These are phyloP conservation scores for Lacerta agilis DNA, from an alignment of 2,797 vertebrate species.

Conservation along the genomic window DNA sequence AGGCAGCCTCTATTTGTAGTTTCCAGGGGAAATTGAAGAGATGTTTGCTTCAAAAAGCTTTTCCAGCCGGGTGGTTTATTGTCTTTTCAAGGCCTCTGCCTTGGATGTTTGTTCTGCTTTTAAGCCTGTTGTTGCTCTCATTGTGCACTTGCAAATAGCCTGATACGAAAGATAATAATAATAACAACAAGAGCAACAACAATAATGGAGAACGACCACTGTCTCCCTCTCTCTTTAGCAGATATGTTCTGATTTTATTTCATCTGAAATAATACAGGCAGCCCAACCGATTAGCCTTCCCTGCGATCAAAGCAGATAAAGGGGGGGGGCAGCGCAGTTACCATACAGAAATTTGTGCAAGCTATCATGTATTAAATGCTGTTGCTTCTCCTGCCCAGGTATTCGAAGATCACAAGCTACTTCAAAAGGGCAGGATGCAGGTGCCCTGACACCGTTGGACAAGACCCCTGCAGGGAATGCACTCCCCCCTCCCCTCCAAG, in stretches of 20 bases:
- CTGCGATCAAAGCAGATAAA: background rate
- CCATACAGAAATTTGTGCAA: background rate
- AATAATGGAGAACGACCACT: background rate
- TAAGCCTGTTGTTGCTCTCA: too few relatives aligned
- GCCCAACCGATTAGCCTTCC: background rate
- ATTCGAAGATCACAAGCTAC: background rate
- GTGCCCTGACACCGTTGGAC: background rate
- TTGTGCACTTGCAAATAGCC: too few relatives aligned
- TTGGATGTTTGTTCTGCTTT: too few relatives aligned
- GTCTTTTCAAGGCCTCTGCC: too few relatives aligned
- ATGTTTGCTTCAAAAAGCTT: too few relatives aligned
- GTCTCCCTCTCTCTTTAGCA: too few relatives aligned
- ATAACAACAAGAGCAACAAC: background rate
- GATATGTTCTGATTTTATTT: background rate
- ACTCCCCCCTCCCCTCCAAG: background rate
- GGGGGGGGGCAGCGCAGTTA: background rate
- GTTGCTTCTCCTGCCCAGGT: background rate
- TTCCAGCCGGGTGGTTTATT: too few relatives aligned
- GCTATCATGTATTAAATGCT: background rate
- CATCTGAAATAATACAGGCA: background rate
- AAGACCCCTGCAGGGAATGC: rapidly evolving
- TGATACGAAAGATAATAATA: too few relatives aligned
- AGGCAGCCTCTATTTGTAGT: too few relatives aligned
- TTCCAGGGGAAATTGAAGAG: too few relatives aligned
- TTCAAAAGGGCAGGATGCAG: background rate